Evolutionary conservation across 2,888 invertebrate species (phyloP).

Genomic region (Petrolisthes cinctipes): DNA sequence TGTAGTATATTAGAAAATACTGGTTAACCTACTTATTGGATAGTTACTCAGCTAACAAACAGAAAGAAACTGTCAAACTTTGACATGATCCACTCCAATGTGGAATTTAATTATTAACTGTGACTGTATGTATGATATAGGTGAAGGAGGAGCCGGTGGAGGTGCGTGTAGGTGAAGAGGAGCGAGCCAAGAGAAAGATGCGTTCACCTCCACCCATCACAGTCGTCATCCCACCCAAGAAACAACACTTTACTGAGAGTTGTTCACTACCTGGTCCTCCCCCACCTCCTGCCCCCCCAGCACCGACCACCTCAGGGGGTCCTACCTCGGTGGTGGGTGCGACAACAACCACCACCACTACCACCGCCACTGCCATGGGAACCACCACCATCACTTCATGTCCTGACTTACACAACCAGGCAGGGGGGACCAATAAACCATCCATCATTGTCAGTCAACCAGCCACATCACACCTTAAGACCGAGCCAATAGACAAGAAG

Average conservation of each 20-base stretch:
- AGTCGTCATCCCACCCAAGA: slow-evolving; percentile 53
- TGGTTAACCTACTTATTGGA: too few relatives aligned
- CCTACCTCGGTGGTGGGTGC: slow-evolving; percentile 1
- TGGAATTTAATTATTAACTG: too few relatives aligned
- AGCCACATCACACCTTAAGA: slow-evolving; percentile 39
- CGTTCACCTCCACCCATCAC: slow-evolving; percentile 58
- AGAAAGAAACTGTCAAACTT: too few relatives aligned
- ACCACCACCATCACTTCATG: slow-evolving; percentile 14
- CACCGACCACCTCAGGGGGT: background rate
- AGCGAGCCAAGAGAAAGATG: slow-evolving; percentile 55
- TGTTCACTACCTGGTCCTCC: slow-evolving; percentile 16
- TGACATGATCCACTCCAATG: too few relatives aligned
- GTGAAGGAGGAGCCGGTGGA: slow-evolving; percentile 62
- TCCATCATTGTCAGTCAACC: slow-evolving; percentile 56
- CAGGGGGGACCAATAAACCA: slow-evolving; percentile 26
- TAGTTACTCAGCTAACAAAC: too few relatives aligned
- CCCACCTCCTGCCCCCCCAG: slow-evolving; percentile 7
- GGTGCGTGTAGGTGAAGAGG: slow-evolving; percentile 38
- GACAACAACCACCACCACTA: slow-evolving; percentile 39
- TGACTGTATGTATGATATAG: background rate
- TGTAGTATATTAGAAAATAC: too few relatives aligned
- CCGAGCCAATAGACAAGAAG: slow-evolving; percentile 59
- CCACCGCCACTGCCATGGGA: slow-evolving; percentile 33
- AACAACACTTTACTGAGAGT: slow-evolving; percentile 53
- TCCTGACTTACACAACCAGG: background rate